Base-by-base conservation (phyloP, 2,888 invertebrate species). In the Calephelis perditalis region DNA sequence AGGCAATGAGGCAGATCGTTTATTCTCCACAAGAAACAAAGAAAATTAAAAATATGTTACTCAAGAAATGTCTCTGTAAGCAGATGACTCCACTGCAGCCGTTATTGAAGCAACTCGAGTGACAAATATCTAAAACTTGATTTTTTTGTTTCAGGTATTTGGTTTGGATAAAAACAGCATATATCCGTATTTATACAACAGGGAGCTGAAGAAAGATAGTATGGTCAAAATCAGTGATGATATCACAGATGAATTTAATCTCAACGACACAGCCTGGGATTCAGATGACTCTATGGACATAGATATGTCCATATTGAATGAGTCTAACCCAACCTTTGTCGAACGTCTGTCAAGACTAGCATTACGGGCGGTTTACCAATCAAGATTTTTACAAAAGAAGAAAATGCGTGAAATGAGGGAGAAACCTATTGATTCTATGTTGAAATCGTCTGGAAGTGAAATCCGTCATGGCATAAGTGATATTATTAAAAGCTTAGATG, bases 321-420 rank as follows among this genome's bases (percentile, higher is more conserved):
- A n/a, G 45, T 65, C 64, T 1, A 66, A 62, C 8, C 52, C 1
- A 64, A 65, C 4, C 9, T 67, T 56, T 10, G 71, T 86, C 0
- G 69, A 79, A 0, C 70, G 67, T 0, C 69, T 90, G 0, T 69
- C 76, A 0, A 70, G 71, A 0, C 66, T 89, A 0, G 62, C 80
- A 0, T 61, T 90, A 0, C 83, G 82, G 61, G 79, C 75, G 0
- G 71, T 89, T 56, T 86, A 82, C 71, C 84, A 86, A 0, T 68
- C 70, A 3, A 77, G 73, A 58, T 68, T 71, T 3, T 59, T 84
- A 10, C 54, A 54, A 26, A 54, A 54, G 0, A 78, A 71, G 54
- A 86, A 74, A 59, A 68, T 65, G 0, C 69, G 75, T 46, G 79
- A 74, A 60, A 56, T 74, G 0, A 74, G 75, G 64, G 75, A 78